phyloP scores from a whole-genome alignment of 2,113 vertebrate species.

The Corydoras sp. region DNA sequence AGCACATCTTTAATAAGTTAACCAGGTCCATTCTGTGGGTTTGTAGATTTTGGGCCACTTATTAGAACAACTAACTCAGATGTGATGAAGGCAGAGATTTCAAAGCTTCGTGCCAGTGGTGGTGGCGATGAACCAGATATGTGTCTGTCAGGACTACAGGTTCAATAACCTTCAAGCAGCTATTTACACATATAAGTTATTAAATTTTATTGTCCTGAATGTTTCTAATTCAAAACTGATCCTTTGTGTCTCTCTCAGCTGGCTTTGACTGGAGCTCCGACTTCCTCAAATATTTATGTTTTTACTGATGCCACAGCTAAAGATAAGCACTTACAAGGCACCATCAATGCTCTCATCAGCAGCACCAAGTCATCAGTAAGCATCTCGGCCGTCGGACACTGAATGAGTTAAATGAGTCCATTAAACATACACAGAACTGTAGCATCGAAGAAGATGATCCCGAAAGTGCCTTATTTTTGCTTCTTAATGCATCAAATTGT shows the following conservation, averaged over 20 bases:
- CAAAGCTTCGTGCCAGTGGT: slow-evolving; percentile 38
- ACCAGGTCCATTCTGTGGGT: not conserved
- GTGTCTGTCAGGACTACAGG: slow-evolving; percentile 59
- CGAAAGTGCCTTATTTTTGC: too few species aligned
- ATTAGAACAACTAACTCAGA: slow-evolving; percentile 53
- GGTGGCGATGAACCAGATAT: slow-evolving; percentile 59
- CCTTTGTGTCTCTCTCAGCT: slow-evolving; percentile 46
- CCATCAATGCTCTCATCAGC: slow-evolving; percentile 58
- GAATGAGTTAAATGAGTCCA: too few species aligned
- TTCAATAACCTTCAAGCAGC: slow-evolving; percentile 17
- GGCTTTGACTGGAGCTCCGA: slow-evolving; percentile 61
- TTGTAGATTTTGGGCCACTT: slow-evolving; percentile 55
- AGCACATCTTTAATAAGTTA: too few species aligned
- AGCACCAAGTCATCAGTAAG: slow-evolving; percentile 61
- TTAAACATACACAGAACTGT: too few species aligned
- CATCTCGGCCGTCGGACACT: not conserved
- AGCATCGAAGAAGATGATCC: too few species aligned
- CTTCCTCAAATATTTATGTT: slow-evolving; percentile 61
- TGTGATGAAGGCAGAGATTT: slow-evolving; percentile 50
- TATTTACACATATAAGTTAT: not conserved
- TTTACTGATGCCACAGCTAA: slow-evolving; percentile 66
- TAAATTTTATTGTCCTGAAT: not conserved
- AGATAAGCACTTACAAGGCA: slow-evolving; percentile 57
- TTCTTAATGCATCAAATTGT: too few species aligned
- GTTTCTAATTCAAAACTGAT: not conserved